Conservation (phyloP, 2,797 vertebrate species). For the Enteromius fasciolatus region DNA sequence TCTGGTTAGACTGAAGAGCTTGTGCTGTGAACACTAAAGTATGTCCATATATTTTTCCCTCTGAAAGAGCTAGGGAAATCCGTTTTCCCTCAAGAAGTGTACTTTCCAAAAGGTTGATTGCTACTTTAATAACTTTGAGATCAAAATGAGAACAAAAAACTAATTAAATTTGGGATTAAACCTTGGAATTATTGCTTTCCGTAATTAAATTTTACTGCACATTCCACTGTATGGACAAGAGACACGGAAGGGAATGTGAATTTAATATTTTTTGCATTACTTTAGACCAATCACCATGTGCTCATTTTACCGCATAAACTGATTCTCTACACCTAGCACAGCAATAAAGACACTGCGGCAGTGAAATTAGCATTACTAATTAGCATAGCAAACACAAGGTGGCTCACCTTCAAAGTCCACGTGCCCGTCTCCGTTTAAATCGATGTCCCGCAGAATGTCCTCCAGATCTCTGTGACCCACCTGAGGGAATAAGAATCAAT, state of each 20-base stretch:
- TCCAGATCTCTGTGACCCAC: constrained; percentile 96
- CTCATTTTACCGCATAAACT: neutral
- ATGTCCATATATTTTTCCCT: neutral
- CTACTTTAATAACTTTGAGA: constrained; percentile 26
- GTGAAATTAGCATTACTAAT: constrained; percentile 34
- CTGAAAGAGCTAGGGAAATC: neutral
- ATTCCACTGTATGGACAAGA: neutral
- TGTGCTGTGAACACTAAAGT: neutral
- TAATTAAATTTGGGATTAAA: neutral
- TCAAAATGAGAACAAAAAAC: neutral
- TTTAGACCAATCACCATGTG: neutral
- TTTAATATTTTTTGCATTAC: neutral
- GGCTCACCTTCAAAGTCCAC: constrained; percentile 96
- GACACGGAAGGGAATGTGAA: neutral
- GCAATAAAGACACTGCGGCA: neutral
- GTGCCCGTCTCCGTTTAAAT: constrained; percentile 95
- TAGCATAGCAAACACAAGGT: constrained; percentile 1
- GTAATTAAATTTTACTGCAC: neutral
- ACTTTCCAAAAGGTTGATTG: neutral
- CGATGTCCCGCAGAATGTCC: constrained; percentile 95
- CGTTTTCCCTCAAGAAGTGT: neutral
- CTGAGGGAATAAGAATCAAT: constrained; percentile 59
- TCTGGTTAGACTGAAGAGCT: neutral
- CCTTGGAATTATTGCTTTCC: neutral
- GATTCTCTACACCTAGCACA: neutral